Evolutionary conservation across 2,113 vertebrate genomes (phyloP), one percentile per base, ranked within the genome.

Genomic region (Todiramphus chloris): DNA sequence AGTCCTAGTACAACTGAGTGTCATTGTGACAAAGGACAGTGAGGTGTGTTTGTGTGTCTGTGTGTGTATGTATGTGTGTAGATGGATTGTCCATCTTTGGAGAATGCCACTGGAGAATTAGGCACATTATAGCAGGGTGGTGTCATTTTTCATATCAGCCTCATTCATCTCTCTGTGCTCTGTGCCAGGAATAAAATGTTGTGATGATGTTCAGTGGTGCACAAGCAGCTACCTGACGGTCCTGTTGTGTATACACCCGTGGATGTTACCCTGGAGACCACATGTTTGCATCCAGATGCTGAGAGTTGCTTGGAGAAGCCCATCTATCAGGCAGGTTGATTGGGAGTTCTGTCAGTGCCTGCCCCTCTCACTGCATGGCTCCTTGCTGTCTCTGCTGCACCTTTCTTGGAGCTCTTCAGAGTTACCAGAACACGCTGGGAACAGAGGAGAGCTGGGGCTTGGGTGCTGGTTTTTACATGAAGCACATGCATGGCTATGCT

Each of bases 141-240:
- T 94, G 88, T 96, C 81, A 81, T 91, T 97, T 97, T 95, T 96
- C 85, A 23, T 95, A 97, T 94, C 93, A 64, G 62, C 86, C 37
- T 90, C 92, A 85, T 96, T 97, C 92, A 96, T 93, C 81, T 97
- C 68, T 46, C 63, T 23, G 59, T 48, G 10, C n/a, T 55, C 67
- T 9, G 23, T 90, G 95, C 95, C 92, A 96, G 89, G 73, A 94
- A 87, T 79, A 87, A 91, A 93, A 87, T 14, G 70, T 55, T 93
- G 83, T 90, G 88, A 75, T 74, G 87, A 84, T 94, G 82, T 92
- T 97, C 56, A 74, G 83, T 41, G 89, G 73, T 46, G 70, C 43
- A 82, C 79, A 93, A 80, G 67, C 78, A 96, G 93, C 89, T 90
- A 96, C 91, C 94, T 97, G 96, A 94, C 15, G 21, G 91, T 80